phyloP scores from a whole-genome alignment of 2,797 vertebrate species.

The Botia almorhae region DNA sequence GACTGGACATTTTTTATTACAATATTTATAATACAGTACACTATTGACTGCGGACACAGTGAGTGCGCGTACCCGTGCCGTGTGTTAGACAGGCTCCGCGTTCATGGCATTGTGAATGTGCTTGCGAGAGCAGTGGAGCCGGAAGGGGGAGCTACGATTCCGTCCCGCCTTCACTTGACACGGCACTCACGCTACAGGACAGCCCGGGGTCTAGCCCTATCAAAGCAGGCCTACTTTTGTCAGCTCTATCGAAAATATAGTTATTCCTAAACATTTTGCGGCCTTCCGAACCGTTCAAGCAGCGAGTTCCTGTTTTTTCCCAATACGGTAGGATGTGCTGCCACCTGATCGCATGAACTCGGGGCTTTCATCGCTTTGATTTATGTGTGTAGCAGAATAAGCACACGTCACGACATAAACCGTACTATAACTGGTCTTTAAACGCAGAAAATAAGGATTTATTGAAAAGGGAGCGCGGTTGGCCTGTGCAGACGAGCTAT shows the following conservation, averaged over 20 bases:
- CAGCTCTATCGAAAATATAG: constrained; percentile 47
- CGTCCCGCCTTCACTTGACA: constrained; percentile 51
- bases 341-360: neutral
- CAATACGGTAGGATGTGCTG: constrained; percentile 56
- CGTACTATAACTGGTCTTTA: constrained; percentile 51
- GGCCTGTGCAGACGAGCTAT: constrained; percentile 67
- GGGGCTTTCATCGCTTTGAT: neutral
- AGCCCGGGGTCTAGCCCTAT: constrained; percentile 62
- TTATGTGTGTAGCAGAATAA: constrained; percentile 53
- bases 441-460: constrained; percentile 20
- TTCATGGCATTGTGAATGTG: constrained; percentile 50
- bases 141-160: constrained; percentile 60
- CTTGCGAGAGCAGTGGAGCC: constrained; percentile 38
- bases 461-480: neutral
- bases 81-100: constrained; percentile 28
- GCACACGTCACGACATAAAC: constrained; percentile 64
- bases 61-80: constrained; percentile 20
- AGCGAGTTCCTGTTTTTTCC: constrained; percentile 38
- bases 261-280: constrained; percentile 16
- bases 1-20: neutral
- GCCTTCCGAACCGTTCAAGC: constrained; percentile 18
- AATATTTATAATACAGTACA: neutral
- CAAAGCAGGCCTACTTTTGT: constrained; percentile 76
- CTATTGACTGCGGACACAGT: neutral
- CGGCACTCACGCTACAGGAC: constrained; percentile 57